These are phyloP conservation scores for Drosophila ficusphila DNA, from an alignment of 1,140 invertebrate genomes.

Conservation along the genomic window DNA sequence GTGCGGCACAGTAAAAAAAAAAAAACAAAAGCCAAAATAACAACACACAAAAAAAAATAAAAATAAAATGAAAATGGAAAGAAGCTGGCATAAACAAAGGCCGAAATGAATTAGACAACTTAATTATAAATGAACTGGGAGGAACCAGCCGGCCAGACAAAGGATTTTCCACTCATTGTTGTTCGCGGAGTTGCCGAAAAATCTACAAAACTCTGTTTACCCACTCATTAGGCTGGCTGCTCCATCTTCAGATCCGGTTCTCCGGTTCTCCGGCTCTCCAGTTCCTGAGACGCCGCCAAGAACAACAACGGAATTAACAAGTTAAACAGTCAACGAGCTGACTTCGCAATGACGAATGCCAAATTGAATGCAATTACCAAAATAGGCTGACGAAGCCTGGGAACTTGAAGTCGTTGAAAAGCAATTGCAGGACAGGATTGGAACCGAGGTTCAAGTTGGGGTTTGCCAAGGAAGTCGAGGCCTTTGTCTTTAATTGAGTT, in stretches of 20 bases:
- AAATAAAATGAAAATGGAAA: slow-evolving; percentile 21
- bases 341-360: slow-evolving; percentile 53
- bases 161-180: slow-evolving; percentile 64
- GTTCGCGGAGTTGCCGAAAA: slow-evolving; percentile 35
- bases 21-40: neutral
- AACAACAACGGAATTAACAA: slow-evolving; percentile 80
- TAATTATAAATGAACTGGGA: slow-evolving; percentile 80
- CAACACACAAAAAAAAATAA: no score
- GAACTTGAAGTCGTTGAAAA: slow-evolving; percentile 5
- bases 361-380: slow-evolving; percentile 75
- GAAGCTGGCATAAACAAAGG: slow-evolving; percentile 61
- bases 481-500: slow-evolving; percentile 63
- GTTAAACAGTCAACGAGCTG: slow-evolving; percentile 70
- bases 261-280: no score
- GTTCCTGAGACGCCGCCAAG: slow-evolving; percentile 32
- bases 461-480: neutral
- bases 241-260: neutral
- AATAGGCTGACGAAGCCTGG: slow-evolving; percentile 10
- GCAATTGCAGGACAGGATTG: slow-evolving; percentile 6
- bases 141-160: slow-evolving; percentile 49
- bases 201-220: slow-evolving; percentile 64
- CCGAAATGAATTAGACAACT: slow-evolving; percentile 82
- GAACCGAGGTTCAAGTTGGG: neutral
- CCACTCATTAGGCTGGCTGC: slow-evolving; percentile 68
- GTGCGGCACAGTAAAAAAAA: neutral